Conservation (phyloP, 2,797 vertebrate species). For the Adelosebastes latens region DNA sequence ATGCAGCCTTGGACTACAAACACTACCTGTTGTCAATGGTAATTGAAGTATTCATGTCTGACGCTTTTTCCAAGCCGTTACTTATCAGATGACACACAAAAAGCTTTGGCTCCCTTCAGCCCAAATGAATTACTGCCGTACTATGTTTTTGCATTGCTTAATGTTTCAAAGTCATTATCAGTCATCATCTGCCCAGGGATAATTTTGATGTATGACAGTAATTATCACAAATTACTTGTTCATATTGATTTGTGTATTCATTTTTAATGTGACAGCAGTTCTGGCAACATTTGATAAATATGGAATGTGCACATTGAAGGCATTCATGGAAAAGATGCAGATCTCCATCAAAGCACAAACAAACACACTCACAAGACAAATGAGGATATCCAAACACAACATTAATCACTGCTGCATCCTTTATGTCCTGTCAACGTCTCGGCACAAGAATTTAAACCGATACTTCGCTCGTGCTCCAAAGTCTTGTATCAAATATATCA, state of each 20-base stretch:
- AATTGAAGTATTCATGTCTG: constrained; percentile 7
- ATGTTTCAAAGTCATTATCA: constrained; percentile 72
- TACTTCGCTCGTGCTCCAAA: constrained; percentile 17
- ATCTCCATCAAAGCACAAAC: constrained; percentile 16
- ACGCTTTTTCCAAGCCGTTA: constrained; percentile 9
- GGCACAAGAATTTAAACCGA: constrained; percentile 11
- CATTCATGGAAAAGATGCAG: constrained; percentile 15
- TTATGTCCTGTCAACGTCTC: constrained; percentile 27
- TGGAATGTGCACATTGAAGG: not conserved
- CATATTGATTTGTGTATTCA: constrained; percentile 55
- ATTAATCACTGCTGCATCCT: constrained; percentile 35
- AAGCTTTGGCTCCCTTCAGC: constrained; percentile 33
- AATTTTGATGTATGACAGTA: constrained; percentile 65
- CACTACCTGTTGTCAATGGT: not conserved
- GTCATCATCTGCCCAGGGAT: constrained; percentile 55
- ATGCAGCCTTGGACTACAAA: not conserved
- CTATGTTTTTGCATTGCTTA: constrained; percentile 55
- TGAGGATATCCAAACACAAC: constrained; percentile 28
- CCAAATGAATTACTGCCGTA: constrained; percentile 57
- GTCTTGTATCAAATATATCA: constrained; percentile 16
- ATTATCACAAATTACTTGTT: constrained; percentile 70
- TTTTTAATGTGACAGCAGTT: constrained; percentile 54
- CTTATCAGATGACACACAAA: constrained; percentile 3
- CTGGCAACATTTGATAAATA: constrained; percentile 44
- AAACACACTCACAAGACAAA: constrained; percentile 24